Conservation (phyloP, 1,140 invertebrate species). For the Drosophila sturtevanti region DNA sequence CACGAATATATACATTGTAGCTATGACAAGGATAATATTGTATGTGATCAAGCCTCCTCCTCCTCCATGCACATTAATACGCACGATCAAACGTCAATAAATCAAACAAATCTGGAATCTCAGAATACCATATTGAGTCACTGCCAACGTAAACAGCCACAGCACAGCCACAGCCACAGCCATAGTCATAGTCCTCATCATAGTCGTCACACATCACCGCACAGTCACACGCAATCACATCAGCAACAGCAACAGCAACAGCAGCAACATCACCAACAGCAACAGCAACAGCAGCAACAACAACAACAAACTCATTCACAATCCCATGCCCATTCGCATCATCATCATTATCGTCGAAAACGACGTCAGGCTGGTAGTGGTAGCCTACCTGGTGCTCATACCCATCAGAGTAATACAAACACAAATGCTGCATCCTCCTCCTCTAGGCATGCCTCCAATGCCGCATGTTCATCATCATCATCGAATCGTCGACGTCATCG, state of each 20-base stretch:
- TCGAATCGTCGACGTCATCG: slow-evolving; percentile 63
- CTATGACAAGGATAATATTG: slow-evolving; percentile 78
- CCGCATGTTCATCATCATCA: neutral
- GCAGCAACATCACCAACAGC: slow-evolving; percentile 15
- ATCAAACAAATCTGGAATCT: slow-evolving; percentile 12
- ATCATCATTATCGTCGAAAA: slow-evolving; percentile 59
- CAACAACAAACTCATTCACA: slow-evolving; percentile 29
- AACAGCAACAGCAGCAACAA: slow-evolving; percentile 13
- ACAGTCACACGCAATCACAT: slow-evolving; percentile 32
- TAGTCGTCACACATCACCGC: slow-evolving; percentile 69
- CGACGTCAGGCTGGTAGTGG: slow-evolving; percentile 64
- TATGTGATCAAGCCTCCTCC: slow-evolving; percentile 75
- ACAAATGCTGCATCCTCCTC: neutral
- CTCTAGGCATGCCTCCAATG: neutral
- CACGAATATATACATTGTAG: slow-evolving; percentile 82
- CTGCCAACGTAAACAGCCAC: slow-evolving; percentile 24
- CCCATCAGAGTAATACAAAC: neutral
- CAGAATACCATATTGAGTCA: slow-evolving; percentile 9
- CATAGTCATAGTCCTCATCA: slow-evolving; percentile 74
- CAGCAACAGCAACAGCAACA: neutral
- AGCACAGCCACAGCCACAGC: slow-evolving; percentile 37
- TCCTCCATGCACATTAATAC: slow-evolving; percentile 45
- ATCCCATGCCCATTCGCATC: slow-evolving; percentile 36
- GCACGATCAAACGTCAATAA: slow-evolving; percentile 29
- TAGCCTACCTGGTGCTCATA: slow-evolving; percentile 63